A percentile compares a stretch with the other conserved stretches of the same genome.
phyloP scores from a whole-genome alignment of 2,113 vertebrate genomes.

The Clarias macrocephalus region DNA sequence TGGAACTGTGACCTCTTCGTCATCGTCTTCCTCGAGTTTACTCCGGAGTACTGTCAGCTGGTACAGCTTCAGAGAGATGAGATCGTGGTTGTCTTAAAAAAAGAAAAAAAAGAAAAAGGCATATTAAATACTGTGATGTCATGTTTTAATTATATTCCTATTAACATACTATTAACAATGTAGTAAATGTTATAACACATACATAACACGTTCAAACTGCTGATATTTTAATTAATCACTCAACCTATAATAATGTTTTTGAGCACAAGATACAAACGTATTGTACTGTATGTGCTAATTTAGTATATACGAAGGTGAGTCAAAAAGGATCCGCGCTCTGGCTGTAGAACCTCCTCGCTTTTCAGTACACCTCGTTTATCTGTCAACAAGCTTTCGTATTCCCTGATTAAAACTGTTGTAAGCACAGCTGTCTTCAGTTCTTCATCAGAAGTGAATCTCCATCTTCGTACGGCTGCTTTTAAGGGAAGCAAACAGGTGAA shows the following conservation, averaged over 20 bases:
- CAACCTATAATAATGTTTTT: not conserved
- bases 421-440: too few species aligned
- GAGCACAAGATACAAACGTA: not conserved
- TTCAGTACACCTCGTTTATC: too few species aligned
- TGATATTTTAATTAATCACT: not conserved
- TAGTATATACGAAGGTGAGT: too few species aligned
- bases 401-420: too few species aligned
- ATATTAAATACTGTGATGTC: not conserved
- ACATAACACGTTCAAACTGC: not conserved
- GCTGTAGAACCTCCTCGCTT: too few species aligned
- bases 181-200: not conserved
- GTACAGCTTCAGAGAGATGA: conserved; percentile 92
- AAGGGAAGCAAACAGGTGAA: too few species aligned
- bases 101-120: not conserved
- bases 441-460: too few species aligned
- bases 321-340: too few species aligned
- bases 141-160: not conserved
- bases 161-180: not conserved
- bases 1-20: conserved; percentile 84
- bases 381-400: too few species aligned
- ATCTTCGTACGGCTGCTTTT: too few species aligned
- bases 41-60: conserved; percentile 86
- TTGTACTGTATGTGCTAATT: not conserved
- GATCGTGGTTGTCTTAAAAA: conserved; percentile 88
- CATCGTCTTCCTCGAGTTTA: conserved; percentile 78